Evolutionary conservation across 2,888 invertebrate genomes (phyloP), one percentile per base, ranked within the genome.

Genomic region (Apantesis nais): DNA sequence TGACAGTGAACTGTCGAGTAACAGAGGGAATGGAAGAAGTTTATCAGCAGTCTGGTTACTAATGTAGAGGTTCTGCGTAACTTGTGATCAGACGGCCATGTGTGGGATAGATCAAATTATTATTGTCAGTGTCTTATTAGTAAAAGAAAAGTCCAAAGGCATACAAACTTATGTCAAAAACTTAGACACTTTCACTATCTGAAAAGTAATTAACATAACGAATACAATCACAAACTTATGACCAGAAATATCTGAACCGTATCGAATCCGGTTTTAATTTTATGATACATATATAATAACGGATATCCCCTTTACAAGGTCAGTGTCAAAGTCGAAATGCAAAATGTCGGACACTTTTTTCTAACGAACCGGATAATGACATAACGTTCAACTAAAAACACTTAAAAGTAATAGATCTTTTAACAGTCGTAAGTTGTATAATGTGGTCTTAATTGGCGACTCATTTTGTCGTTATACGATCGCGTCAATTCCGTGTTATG

Each of bases 281-380:
- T 39, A 62, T 62, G 67, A 48, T 60, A 65, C 72, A 69, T 72
- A 72, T 71, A 62, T 68, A 72, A 72, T 74, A 73, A 76, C 83
- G 81, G 79, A 83, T 78, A 78, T 83, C 81, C 81, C 73, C 67
- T 67, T 67, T 31, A 31, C 81, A 81, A 81, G 79, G 81, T 78
- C 81, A 81, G 37, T 78, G 83, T 79, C 83, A 81, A 80, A 78
- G 72, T 66, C 73, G 41, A 78, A 78, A 62, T 67, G 22, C 67
- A 68, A 39, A 72, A 75, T 29, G 63, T 77, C 72, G 68, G 71
- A 61, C 67, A 69, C 48, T 75, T 70, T 73, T 72, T 62, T n/a
- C 41, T 71, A 73, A 73, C 60, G 52, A 68, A 73, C 78, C 78
- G 76, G 76, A 78, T 66, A 16, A 16, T 75, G 71, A 79, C 61